Evolutionary conservation across 2,888 invertebrate species (phyloP).

Genomic region (Aphidoletes aphidimyza): DNA sequence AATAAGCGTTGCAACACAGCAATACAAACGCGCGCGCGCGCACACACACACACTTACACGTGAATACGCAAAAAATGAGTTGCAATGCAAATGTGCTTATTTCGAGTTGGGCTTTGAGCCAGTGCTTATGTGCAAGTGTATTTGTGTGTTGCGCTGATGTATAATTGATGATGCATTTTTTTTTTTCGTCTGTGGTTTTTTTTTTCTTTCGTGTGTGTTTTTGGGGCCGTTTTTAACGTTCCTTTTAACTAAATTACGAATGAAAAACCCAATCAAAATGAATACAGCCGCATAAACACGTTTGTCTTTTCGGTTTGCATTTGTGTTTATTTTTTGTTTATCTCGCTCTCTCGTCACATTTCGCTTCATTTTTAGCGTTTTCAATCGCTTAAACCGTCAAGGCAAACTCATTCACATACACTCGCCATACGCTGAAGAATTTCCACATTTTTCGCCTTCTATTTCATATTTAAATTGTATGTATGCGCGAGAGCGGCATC

Average conservation of each 20-base stretch:
- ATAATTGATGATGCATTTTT: slow-evolving; percentile 54
- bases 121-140: neutral
- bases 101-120: neutral
- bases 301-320: slow-evolving; percentile 2
- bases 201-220: neutral
- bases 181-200: neutral
- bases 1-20: neutral
- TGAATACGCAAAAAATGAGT: neutral
- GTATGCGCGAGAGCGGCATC: neutral
- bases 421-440: neutral
- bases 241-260: slow-evolving; percentile 50
- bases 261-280: slow-evolving; percentile 52
- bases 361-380: neutral
- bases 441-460: slow-evolving; percentile 45
- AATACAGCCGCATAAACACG: slow-evolving; percentile 29
- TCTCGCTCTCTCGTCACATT: neutral
- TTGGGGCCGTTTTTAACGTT: slow-evolving; percentile 4
- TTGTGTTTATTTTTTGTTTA: neutral
- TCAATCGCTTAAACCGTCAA: slow-evolving; percentile 23
- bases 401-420: slow-evolving; percentile 48
- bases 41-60: neutral
- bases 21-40: neutral
- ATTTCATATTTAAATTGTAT: slow-evolving; percentile 53
- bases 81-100: slow-evolving; percentile 33
- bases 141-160: slow-evolving; percentile 28